These are phyloP conservation scores for Ornithoptera priamus DNA, from an alignment of 2,888 invertebrate species.

Conservation along the genomic window DNA sequence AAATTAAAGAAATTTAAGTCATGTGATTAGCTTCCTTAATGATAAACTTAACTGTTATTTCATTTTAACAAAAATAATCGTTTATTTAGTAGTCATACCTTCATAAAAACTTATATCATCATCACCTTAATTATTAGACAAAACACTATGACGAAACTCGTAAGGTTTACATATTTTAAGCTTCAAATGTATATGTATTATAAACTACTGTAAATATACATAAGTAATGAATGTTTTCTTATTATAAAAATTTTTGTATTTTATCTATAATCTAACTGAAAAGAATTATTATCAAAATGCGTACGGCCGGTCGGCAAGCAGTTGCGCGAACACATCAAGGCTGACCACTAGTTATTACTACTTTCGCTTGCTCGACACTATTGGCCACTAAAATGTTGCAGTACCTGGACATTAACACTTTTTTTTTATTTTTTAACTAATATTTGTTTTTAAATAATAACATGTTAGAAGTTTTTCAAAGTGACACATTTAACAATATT, in stretches of 20 bases:
- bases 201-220: no score
- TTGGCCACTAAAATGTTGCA: conserved; percentile 48
- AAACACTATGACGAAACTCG: no score
- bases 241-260: not conserved
- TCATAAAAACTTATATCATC: no score
- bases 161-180: no score
- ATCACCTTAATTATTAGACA: no score
- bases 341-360: conserved; percentile 62
- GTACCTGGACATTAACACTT: conserved; percentile 22
- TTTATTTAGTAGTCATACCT: no score
- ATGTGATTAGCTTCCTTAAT: not conserved
- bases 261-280: conserved; percentile 36
- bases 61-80: no score
- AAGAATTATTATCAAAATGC: conserved; percentile 35
- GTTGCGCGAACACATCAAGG: conserved; percentile 57
- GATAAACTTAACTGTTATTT: no score
- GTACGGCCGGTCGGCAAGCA: conserved; percentile 31
- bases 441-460: not conserved
- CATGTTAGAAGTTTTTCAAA: not conserved
- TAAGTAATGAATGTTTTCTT: not conserved
- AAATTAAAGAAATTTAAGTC: not conserved
- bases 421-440: conserved; percentile 1
- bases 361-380: conserved; percentile 60
- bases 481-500: not conserved
- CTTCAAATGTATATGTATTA: no score